Evolutionary conservation across 2,797 vertebrate species (phyloP).

Genomic region (Pygocentrus nattereri): DNA sequence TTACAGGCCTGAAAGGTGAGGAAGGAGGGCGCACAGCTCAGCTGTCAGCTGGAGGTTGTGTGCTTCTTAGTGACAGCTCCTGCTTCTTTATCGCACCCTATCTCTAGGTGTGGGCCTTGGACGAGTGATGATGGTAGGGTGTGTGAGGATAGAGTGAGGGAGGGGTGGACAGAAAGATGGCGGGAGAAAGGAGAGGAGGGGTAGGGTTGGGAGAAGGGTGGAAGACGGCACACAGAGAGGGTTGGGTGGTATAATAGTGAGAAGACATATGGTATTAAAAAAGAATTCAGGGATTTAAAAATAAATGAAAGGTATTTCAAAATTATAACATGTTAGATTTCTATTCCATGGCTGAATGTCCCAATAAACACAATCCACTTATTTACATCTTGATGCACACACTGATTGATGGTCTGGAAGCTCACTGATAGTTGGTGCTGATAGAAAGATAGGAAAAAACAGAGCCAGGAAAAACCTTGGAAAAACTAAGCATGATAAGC

Average conservation of each 20-base stretch:
- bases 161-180: slow-evolving; percentile 12
- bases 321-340: no score
- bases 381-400: no score
- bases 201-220: slow-evolving; percentile 2
- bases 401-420: no score
- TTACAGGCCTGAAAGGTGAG: slow-evolving; percentile 47
- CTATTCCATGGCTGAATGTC: no score
- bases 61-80: slow-evolving; percentile 73
- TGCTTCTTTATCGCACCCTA: slow-evolving; percentile 64
- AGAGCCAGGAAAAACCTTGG: no score
- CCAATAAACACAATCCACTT: no score
- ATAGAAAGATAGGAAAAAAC: no score
- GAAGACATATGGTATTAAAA: slow-evolving; percentile 24
- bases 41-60: slow-evolving; percentile 69
- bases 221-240: slow-evolving; percentile 9
- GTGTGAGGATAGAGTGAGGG: slow-evolving; percentile 47
- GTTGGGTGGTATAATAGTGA: slow-evolving; percentile 51
- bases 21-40: slow-evolving; percentile 64
- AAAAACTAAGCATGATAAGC: no score
- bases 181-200: slow-evolving; percentile 6
- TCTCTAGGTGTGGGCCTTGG: slow-evolving; percentile 65
- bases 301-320: no score
- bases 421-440: no score
- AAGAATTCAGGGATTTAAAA: no score
- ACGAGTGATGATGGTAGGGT: slow-evolving; percentile 61